Base-by-base conservation (phyloP, 2,797 vertebrate species). In the Megalops cyprinoides region DNA sequence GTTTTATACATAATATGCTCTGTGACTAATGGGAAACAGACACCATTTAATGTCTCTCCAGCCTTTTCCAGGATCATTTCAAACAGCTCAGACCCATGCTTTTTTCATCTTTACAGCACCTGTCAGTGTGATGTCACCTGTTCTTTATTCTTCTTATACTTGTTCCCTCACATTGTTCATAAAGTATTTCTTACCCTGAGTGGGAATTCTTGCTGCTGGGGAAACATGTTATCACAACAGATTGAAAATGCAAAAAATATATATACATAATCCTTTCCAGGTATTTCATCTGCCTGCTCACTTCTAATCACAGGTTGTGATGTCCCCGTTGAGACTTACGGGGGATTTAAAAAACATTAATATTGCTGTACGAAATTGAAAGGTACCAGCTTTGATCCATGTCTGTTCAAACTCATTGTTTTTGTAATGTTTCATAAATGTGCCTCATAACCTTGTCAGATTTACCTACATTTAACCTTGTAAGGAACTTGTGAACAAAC, bases 191-290 rank as follows among this genome's bases (percentile, higher is more conserved):
- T 75, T 73, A 77, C 39, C 73, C 28, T 34, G 20, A 34, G 25
- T 18, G 28, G 51, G 31, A 78, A 20, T 23, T 77, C 73, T 18
- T 76, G 48, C 56, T 46, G 23, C n/a, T 78, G 39, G 3, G 46
- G 10, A 23, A 46, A 46, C 34, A 53, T 7, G 1, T 25, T 75
- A 74, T 78, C 20, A 75, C 15, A 77, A 28, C 18, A 18, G 48
- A 82, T 81, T 82, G 77, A 82, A 69, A 20, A 71, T 25, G 81
- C 58, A 82, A 67, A 65, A 60, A 20, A 69, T 71, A 71, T 62
- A 6, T 44, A 39, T 25, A 10, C 56, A 28, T 81, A 76, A 82
- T 80, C 65, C 55, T 46, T 77, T 74, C 42, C 46, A 51, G 49
- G 23, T 23, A 51, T 37, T 20, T 49, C 42, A 79, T 79, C 46